These are phyloP conservation scores for Diadophis punctatus DNA, from an alignment of 2,113 vertebrate species.

Conservation along the genomic window DNA sequence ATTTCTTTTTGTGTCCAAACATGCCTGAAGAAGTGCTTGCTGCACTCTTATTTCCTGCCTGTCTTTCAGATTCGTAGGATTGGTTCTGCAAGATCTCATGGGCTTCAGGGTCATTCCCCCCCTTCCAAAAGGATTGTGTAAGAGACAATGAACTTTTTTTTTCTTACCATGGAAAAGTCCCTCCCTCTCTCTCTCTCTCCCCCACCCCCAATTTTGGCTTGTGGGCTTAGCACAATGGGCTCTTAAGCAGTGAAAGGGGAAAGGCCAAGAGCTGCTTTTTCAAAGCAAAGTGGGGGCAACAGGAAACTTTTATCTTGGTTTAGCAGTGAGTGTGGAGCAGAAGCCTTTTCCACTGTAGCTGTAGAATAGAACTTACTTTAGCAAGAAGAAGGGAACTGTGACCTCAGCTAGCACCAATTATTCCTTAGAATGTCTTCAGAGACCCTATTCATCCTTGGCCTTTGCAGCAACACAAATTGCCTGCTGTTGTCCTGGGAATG, in stretches of 20 bases:
- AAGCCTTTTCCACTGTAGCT: not conserved
- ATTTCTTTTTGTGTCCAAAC: constrained; percentile 11
- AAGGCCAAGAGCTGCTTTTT: not conserved
- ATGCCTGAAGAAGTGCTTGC: not conserved
- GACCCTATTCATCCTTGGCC: not conserved
- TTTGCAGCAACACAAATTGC: not conserved
- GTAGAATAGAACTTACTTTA: not conserved
- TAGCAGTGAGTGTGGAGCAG: not conserved
- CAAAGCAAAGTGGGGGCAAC: not conserved
- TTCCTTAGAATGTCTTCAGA: not conserved
- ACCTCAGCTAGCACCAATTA: not conserved
- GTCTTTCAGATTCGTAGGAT: not conserved
- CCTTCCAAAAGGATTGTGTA: not conserved
- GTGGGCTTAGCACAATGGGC: not conserved
- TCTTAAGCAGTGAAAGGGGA: not conserved
- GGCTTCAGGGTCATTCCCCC: constrained; percentile 2
- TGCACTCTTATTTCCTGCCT: constrained; percentile 22
- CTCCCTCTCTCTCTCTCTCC: not conserved
- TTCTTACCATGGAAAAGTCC: constrained; percentile 28
- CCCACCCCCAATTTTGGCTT: not conserved
- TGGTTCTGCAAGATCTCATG: constrained; percentile 31
- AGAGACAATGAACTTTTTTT: constrained; percentile 21
- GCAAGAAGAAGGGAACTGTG: not conserved
- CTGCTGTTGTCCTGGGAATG: constrained; percentile 3
- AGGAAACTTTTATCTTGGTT: not conserved